These are phyloP conservation scores for Syrmaticus mikado DNA, from an alignment of 2,113 vertebrate species.

Conservation along the genomic window DNA sequence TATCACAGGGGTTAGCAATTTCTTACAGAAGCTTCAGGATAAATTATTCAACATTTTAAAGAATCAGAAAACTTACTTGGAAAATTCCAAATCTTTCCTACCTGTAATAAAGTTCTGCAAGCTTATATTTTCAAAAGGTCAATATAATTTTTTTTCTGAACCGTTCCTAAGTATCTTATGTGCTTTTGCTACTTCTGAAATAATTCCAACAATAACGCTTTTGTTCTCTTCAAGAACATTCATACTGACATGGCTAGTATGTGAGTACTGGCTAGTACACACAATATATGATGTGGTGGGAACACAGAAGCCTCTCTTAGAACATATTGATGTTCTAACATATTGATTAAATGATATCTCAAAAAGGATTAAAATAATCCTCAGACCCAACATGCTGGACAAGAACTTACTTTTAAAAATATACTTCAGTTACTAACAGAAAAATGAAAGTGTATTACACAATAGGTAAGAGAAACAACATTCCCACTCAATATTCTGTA, in stretches of 20 bases:
- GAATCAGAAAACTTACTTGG: not conserved
- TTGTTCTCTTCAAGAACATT: not conserved
- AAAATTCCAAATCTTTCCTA: not conserved
- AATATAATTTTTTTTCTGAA: not conserved
- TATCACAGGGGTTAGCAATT: not conserved
- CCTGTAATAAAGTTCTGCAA: not conserved
- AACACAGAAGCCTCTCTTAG: not conserved
- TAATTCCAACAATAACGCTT: not conserved
- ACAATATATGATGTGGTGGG: not conserved
- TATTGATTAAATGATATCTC: not conserved
- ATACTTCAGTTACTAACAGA: not conserved
- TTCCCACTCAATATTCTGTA: not conserved
- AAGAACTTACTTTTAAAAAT: not conserved
- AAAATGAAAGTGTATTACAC: not conserved
- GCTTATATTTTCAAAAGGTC: not conserved
- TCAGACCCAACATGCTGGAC: not conserved
- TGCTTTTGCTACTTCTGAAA: not conserved
- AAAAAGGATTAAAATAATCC: not conserved
- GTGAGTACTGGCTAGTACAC: not conserved
- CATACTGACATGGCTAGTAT: no score
- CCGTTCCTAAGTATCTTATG: not conserved
- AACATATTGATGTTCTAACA: not conserved
- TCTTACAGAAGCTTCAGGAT: not conserved
- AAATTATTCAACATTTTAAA: not conserved
- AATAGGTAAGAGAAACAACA: not conserved